Evolutionary conservation across 2,797 vertebrate species (phyloP).

Genomic region (Peromyscus aztecus): DNA sequence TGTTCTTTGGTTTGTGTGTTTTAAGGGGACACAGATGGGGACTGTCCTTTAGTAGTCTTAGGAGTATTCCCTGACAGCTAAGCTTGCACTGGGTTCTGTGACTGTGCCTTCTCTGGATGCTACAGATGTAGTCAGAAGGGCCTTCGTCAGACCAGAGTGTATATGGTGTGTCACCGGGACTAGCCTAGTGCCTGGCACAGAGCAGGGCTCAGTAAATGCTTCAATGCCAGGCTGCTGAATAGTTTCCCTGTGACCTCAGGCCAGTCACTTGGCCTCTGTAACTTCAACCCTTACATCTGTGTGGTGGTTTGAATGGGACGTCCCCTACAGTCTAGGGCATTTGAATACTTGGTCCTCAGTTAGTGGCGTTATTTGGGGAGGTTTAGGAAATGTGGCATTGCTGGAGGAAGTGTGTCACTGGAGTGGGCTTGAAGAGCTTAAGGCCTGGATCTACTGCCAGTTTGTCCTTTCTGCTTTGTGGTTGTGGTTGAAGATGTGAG

Average conservation of each 20-base stretch:
- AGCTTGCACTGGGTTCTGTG: neutral
- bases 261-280: neutral
- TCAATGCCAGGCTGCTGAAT: neutral
- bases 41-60: neutral
- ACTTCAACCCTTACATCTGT: neutral
- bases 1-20: conserved; percentile 21
- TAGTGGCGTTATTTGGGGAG: neutral
- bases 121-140: neutral
- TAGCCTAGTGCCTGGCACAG: neutral
- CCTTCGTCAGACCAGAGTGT: neutral
- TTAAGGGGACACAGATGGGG: conserved; percentile 22
- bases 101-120: neutral
- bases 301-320: neutral
- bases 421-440: neutral
- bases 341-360: neutral
- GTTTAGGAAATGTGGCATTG: neutral
- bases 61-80: neutral
- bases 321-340: neutral
- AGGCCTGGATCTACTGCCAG: neutral
- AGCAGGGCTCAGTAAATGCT: neutral
- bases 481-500: neutral
- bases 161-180: neutral
- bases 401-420: neutral
- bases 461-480: neutral
- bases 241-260: conserved; percentile 3